Evolutionary conservation across 2,113 vertebrate genomes (phyloP).

Genomic region (Connochaetes taurinus): DNA sequence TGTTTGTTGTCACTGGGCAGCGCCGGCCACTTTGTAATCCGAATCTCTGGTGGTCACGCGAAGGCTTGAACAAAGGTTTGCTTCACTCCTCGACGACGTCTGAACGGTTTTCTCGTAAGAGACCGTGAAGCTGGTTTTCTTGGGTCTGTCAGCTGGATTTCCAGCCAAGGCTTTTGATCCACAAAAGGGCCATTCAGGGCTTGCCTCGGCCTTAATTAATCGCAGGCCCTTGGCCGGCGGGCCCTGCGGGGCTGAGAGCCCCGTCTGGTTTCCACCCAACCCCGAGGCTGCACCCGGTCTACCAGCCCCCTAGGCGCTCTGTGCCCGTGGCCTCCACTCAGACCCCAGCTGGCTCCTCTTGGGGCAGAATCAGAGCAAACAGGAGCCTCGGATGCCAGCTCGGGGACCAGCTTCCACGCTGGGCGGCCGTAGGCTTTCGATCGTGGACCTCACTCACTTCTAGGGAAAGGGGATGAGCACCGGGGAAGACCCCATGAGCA

Average conservation of each 20-base stretch:
- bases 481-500: rapidly evolving
- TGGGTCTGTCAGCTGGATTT: slow-evolving; percentile 77
- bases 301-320: background rate
- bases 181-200: slow-evolving; percentile 82
- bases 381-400: background rate
- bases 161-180: slow-evolving; percentile 60
- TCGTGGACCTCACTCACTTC: background rate
- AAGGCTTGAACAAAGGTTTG: slow-evolving; percentile 74
- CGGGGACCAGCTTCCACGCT: background rate
- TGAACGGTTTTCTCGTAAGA: slow-evolving; percentile 71
- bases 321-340: background rate
- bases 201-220: slow-evolving; percentile 77
- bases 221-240: slow-evolving; percentile 70
- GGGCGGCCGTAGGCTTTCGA: rapidly evolving
- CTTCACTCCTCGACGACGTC: slow-evolving; percentile 70
- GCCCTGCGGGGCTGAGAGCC: slow-evolving; percentile 66
- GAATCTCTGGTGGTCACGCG: slow-evolving; percentile 66
- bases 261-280: slow-evolving; percentile 73
- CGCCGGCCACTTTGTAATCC: slow-evolving; percentile 67
- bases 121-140: slow-evolving; percentile 72
- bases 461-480: background rate
- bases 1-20: slow-evolving; percentile 60
- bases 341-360: rapidly evolving
- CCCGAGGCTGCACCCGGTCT: background rate
- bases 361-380: background rate